Evolutionary conservation across 1,140 invertebrate genomes (phyloP).

Genomic region (Saccostrea echinata): DNA sequence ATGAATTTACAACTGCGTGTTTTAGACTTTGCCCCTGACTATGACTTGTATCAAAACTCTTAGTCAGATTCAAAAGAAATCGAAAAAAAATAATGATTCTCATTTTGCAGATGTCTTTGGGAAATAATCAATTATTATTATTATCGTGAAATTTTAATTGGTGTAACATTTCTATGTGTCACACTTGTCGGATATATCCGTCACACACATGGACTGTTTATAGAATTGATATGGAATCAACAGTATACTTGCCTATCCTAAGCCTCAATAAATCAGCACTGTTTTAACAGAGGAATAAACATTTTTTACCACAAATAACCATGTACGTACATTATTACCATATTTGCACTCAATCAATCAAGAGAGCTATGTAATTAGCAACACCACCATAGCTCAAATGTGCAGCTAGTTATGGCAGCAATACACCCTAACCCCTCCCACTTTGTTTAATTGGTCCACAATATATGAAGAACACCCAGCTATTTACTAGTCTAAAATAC

Average conservation of each 20-base stretch:
- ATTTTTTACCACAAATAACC: not conserved
- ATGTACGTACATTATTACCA: not conserved
- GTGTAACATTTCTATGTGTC: too few species aligned
- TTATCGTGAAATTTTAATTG: too few species aligned
- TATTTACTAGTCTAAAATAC: not conserved
- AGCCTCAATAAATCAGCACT: not conserved
- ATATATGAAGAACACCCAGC: slow-evolving; percentile 8
- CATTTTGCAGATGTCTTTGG: not conserved
- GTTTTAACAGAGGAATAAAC: not conserved
- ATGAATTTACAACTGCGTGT: too few species aligned
- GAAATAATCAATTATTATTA: too few species aligned
- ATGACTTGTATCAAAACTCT: too few species aligned
- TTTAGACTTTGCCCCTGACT: too few species aligned
- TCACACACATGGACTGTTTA: not conserved
- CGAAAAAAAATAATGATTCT: too few species aligned
- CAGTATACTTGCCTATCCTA: not conserved
- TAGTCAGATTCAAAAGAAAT: too few species aligned
- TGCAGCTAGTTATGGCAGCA: slow-evolving; percentile 1
- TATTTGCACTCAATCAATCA: slow-evolving; percentile 34
- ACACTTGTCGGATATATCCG: not conserved
- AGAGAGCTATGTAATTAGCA: not conserved
- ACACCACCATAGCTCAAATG: slow-evolving; percentile 28
- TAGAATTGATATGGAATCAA: not conserved
- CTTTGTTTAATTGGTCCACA: slow-evolving; percentile 3
- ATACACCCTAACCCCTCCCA: not conserved